These are phyloP conservation scores for Conomelus anceps DNA, from an alignment of 2,888 invertebrate genomes.

Conservation along the genomic window DNA sequence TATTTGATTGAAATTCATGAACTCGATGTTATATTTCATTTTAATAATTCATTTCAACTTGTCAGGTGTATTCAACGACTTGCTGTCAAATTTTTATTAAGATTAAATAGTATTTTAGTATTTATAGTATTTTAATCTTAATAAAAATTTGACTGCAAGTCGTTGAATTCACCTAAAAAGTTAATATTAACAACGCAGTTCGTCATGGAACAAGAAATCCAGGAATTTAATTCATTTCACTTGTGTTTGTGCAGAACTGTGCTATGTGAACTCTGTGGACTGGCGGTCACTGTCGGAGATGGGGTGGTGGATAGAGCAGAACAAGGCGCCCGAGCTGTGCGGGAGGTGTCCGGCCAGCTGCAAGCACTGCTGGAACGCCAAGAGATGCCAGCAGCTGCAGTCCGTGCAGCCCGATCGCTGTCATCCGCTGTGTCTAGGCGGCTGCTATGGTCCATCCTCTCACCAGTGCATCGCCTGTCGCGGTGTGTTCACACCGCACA, in stretches of 20 bases:
- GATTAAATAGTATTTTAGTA: no score
- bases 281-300: constrained; percentile 53
- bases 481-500: constrained; percentile 24
- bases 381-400: constrained; percentile 29
- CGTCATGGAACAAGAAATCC: no score
- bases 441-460: constrained; percentile 48
- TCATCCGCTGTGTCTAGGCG: constrained; percentile 70
- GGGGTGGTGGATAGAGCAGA: constrained; percentile 31
- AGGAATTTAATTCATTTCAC: no score
- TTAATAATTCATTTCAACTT: no score
- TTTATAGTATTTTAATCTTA: no score
- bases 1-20: no score
- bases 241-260: constrained; percentile 48
- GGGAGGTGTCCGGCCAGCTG: constrained; percentile 20
- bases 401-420: constrained; percentile 47
- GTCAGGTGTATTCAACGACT: no score
- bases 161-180: no score
- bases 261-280: constrained; percentile 64
- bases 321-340: constrained; percentile 34
- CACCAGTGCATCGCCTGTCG: constrained; percentile 33
- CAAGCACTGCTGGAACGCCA: constrained; percentile 43
- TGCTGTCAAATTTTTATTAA: no score
- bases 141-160: no score
- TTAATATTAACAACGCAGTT: no score
- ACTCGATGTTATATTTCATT: no score